Evolutionary conservation across 1,140 invertebrate genomes (phyloP), one percentile per base, ranked within the genome.

Genomic region (Apocrypta bakeri): DNA sequence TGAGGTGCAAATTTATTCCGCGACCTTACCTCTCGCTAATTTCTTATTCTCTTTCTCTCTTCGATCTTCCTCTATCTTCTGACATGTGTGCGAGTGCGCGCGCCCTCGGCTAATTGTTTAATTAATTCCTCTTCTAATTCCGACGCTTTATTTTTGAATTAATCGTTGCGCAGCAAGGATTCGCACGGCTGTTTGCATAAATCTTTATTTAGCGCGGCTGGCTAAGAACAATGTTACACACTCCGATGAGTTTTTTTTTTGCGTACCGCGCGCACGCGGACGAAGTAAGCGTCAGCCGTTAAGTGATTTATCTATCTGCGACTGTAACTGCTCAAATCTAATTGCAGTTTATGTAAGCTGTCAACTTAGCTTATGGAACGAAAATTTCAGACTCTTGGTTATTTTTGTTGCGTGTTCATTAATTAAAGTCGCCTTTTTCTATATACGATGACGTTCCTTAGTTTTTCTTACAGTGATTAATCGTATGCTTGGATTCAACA

Each of bases 1-100:
- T 85, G 81, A 87, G 63, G 84, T 86, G 87, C 84, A 88, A 88
- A 88, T 88, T 88, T 88, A 88, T 88, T 88, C 84, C 80, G 74
- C 79, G 79, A 81, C 27, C 71, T 73, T 71, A 71, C 31, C 68
- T 71, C 33, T 68, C 63, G 63, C 48, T 56, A 56, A 56, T 56
- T 56, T 56, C 48, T 21, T 66, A 66, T 27, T 68, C 33, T 64
- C 31, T 78, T 63, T 29, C 33, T 78, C 33, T 56, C 48, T 56
- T 56, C 48, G 48, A 56, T 56, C 48, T 56, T 56, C 48, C 48
- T 71, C 68, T 17, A 21, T 75, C 73, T 33, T 31, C 21, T 56
- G 48, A 56, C 21, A 0, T n/a, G 48, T 56, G 48, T 1, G 14
- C 33, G 14, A 1, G 21, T 21, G 17, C 14, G 17, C 14, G 17